Base-by-base conservation (phyloP, 2,113 vertebrate species). In the Mirounga angustirostris region DNA sequence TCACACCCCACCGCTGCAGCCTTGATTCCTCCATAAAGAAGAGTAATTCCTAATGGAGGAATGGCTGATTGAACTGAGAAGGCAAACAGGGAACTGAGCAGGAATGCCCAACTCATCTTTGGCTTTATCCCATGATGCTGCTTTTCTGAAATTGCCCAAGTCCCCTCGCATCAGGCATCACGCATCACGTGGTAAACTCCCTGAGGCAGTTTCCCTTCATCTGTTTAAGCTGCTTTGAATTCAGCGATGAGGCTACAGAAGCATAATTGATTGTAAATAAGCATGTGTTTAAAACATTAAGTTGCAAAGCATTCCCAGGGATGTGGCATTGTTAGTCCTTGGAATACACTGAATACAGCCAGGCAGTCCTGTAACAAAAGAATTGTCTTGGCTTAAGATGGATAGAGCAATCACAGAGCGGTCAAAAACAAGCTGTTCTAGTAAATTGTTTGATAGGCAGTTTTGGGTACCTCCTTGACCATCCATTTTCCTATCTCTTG, bases 231-330 rank as follows among this genome's bases (percentile, higher is more conserved):
- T 76, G 15, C 7, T 92, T 82, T 69, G 58, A 58, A 93, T 69
- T 96, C 88, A 94, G 28, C 84, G 43, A 87, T n/a, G 30, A 67
- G 7, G 18, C 28, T 84, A 58, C 11, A 80, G 63, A 88, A 96
- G 33, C 71, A 58, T 22, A 65, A 84, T 0, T 58, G 82, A 79
- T 50, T 96, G 7, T 46, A 89, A 46, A 86, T 30, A 81, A 85
- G 65, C 7, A 82, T 82, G 56, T 56, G 40, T 83, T 82, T 94
- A 87, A 94, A 82, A 90, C 10, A 30, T 58, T 82, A 74, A n/a
- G 7, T 56, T 88, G 81, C 82, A 90, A 93, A 54, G 65, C 7
- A 36, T 95, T 58, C 26, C 76, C 52, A 85, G 36, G 40, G 65
- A 71, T 59, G 22, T 54, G 63, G 69, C 46, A 24, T n/a, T 91